A percentile compares a stretch with the other conserved stretches of the same genome.
phyloP scores from a whole-genome alignment of 2,113 vertebrate species.

The Phalacrocorax brasilianus region DNA sequence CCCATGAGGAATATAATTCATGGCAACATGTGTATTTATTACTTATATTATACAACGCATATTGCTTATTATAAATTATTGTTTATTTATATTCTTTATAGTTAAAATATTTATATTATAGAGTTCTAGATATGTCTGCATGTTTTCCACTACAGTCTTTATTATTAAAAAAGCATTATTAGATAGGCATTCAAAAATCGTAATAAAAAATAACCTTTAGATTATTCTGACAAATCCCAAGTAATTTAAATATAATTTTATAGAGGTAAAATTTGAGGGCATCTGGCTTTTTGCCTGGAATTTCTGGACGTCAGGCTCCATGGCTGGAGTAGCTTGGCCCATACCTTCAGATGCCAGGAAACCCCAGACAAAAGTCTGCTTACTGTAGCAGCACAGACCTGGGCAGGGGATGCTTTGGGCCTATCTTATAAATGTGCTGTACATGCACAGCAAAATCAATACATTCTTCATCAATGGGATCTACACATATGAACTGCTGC shows the following conservation, averaged over 20 bases:
- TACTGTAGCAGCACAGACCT: background rate
- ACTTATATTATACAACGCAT: background rate
- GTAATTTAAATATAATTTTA: background rate
- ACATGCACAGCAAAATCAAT: background rate
- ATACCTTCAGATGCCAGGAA: background rate
- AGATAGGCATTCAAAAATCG: background rate
- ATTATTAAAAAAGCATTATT: background rate
- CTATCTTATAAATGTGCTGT: background rate
- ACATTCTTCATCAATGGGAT: background rate
- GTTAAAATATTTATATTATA: background rate
- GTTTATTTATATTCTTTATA: background rate
- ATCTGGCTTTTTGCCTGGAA: background rate
- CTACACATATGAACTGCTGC: background rate
- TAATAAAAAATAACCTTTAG: background rate
- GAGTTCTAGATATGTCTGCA: background rate
- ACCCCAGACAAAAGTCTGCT: background rate
- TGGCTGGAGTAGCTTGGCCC: background rate
- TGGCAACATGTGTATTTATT: background rate
- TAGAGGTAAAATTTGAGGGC: background rate
- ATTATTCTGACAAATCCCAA: background rate
- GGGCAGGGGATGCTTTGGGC: fast-evolving
- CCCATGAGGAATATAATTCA: background rate
- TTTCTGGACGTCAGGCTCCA: background rate
- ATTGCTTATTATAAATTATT: background rate
- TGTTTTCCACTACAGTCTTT: background rate